These are phyloP conservation scores for Rhingia campestris DNA, from an alignment of 2,888 invertebrate genomes.

Conservation along the genomic window DNA sequence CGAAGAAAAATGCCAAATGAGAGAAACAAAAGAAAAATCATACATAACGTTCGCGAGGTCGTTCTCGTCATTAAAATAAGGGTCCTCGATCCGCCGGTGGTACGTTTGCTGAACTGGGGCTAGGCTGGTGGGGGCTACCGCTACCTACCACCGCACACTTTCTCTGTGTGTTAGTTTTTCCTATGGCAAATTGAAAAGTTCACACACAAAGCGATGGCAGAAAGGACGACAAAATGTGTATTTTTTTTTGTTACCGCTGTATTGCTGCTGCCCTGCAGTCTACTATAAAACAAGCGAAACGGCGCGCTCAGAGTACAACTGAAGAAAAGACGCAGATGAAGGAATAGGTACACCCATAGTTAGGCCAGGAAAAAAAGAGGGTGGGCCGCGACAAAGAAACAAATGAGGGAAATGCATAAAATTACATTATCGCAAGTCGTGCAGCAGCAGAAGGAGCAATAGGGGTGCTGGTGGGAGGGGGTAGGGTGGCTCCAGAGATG, in stretches of 20 bases:
- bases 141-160: slow-evolving; percentile 6
- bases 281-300: slow-evolving; percentile 30
- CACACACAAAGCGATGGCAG: slow-evolving; percentile 53
- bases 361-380: slow-evolving; percentile 8
- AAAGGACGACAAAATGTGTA: slow-evolving; percentile 52
- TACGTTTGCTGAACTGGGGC: background rate
- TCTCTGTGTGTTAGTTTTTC: slow-evolving; percentile 49
- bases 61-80: slow-evolving; percentile 71
- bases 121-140: slow-evolving; percentile 10
- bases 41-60: slow-evolving; percentile 69
- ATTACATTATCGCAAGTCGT: slow-evolving; percentile 66
- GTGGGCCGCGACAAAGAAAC: background rate
- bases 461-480: background rate
- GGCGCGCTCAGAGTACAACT: slow-evolving; percentile 21
- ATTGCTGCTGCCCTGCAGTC: slow-evolving; percentile 21
- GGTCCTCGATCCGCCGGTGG: slow-evolving; percentile 59
- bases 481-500: background rate
- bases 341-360: slow-evolving; percentile 20
- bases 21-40: slow-evolving; percentile 67
- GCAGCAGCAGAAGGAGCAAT: slow-evolving; percentile 15
- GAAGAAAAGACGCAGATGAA: slow-evolving; percentile 51
- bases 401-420: slow-evolving; percentile 69
- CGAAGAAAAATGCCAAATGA: slow-evolving; percentile 70
- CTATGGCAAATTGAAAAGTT: slow-evolving; percentile 72
- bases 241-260: background rate